A percentile compares a stretch with the other conserved stretches of the same genome.
Conservation (phyloP, 2,113 vertebrate genomes). For the Sinosuthora webbiana region DNA sequence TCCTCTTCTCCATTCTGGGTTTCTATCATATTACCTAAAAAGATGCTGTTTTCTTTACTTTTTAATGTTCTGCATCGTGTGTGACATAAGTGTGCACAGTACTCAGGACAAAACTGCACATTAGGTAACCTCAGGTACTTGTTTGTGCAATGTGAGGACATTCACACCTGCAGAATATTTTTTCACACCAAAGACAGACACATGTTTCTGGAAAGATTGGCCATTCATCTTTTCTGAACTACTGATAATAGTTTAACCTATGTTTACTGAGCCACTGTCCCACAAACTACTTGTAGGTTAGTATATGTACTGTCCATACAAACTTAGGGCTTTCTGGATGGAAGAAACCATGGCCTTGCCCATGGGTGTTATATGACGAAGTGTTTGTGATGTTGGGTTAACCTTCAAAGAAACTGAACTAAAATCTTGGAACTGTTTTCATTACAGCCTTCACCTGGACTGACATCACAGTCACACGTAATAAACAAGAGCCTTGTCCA, state of each 20-base stretch:
- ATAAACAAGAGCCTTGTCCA: slow-evolving; percentile 37
- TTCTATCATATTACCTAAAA: not conserved
- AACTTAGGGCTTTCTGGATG: not conserved
- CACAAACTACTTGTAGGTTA: not conserved
- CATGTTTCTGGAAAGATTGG: not conserved
- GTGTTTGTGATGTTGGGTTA: not conserved
- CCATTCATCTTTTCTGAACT: not conserved
- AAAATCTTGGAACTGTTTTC: slow-evolving; percentile 25
- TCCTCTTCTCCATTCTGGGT: not conserved
- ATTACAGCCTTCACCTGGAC: slow-evolving; percentile 31
- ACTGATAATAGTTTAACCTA: not conserved
- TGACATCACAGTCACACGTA: slow-evolving; percentile 23
- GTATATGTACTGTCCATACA: not conserved
- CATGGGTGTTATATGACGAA: not conserved
- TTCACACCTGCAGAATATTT: not conserved
- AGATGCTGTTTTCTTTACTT: not conserved
- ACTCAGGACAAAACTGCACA: not conserved
- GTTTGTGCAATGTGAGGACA: not conserved
- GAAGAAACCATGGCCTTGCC: not conserved
- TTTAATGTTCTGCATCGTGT: not conserved
- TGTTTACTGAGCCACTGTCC: not conserved
- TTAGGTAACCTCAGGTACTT: not conserved
- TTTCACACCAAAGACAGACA: not conserved
- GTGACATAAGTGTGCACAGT: not conserved
- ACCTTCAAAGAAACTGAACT: slow-evolving; percentile 4